A percentile compares a stretch with the other conserved stretches of the same genome.
Evolutionary conservation across 2,888 invertebrate genomes (phyloP).

Genomic region (Thera britannica): DNA sequence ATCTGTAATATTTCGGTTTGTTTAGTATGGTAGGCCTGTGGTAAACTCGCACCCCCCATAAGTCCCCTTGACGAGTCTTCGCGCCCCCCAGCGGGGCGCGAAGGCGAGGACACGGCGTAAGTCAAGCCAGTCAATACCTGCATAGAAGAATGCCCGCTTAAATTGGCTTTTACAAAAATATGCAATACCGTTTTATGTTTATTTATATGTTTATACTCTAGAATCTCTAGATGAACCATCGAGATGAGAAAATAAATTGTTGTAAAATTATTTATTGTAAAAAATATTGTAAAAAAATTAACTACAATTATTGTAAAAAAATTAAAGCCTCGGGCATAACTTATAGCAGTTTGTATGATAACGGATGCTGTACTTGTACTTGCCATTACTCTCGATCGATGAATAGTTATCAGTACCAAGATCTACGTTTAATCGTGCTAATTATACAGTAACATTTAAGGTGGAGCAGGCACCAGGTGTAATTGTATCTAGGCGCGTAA

Average conservation of each 20-base stretch:
- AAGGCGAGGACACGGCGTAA: constrained; percentile 1
- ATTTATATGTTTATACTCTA: constrained; percentile 19
- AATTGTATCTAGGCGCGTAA: constrained; percentile 65
- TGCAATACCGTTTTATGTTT: constrained; percentile 28
- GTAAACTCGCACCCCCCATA: too few species aligned
- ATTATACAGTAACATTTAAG: constrained; percentile 50
- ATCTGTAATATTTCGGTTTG: too few species aligned
- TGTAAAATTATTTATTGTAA: too few species aligned
- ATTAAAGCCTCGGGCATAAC: neutral
- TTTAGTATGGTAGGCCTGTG: too few species aligned
- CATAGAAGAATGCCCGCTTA: constrained; percentile 24
- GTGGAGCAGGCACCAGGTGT: constrained; percentile 46
- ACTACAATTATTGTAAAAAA: neutral
- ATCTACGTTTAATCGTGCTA: constrained; percentile 50
- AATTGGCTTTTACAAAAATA: constrained; percentile 26
- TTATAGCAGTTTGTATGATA: neutral
- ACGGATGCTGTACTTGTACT: constrained; percentile 9
- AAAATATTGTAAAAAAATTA: neutral
- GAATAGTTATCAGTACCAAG: constrained; percentile 32
- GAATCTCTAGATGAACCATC: constrained; percentile 11
- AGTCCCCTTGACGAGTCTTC: too few species aligned
- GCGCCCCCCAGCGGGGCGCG: too few species aligned
- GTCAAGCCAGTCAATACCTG: constrained; percentile 37
- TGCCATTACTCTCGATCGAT: constrained; percentile 17
- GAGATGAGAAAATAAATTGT: constrained; percentile 10